phyloP scores from a whole-genome alignment of 1,140 invertebrate genomes.

The Amphibalanus amphitrite region DNA sequence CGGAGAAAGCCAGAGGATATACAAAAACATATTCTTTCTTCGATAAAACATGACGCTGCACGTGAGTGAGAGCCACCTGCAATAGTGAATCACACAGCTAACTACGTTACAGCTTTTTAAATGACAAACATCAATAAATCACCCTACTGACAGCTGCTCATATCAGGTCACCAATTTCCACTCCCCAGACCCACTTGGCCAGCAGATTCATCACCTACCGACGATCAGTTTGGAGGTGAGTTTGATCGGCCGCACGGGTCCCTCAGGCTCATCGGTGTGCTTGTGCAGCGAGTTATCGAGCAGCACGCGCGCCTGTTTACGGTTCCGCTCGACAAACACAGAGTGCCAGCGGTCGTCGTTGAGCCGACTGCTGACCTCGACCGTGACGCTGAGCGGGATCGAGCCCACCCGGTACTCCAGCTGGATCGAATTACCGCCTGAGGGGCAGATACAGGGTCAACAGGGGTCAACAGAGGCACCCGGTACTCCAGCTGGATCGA shows the following conservation, averaged over 20 bases:
- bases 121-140: no score
- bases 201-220: constrained; percentile 27
- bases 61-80: no score
- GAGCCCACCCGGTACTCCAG: not conserved
- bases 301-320: constrained; percentile 67
- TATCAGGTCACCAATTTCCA: no score
- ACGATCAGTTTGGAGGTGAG: constrained; percentile 63
- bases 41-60: no score
- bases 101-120: no score
- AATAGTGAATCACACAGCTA: no score
- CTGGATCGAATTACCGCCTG: not conserved
- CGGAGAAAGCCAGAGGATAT: no score
- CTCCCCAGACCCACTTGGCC: no score
- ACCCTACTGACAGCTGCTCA: no score
- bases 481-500: no score
- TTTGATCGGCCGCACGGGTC: constrained; percentile 63
- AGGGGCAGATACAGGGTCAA: constrained; percentile 34
- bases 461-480: no score
- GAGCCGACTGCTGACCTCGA: constrained; percentile 33
- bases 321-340: constrained; percentile 78
- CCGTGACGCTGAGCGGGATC: not conserved
- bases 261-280: constrained; percentile 56
- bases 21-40: no score
- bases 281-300: constrained; percentile 68
- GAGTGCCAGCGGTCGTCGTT: constrained; percentile 90